Base-by-base conservation (phyloP, 2,888 invertebrate species). In the Ichneumoninae sp. region DNA sequence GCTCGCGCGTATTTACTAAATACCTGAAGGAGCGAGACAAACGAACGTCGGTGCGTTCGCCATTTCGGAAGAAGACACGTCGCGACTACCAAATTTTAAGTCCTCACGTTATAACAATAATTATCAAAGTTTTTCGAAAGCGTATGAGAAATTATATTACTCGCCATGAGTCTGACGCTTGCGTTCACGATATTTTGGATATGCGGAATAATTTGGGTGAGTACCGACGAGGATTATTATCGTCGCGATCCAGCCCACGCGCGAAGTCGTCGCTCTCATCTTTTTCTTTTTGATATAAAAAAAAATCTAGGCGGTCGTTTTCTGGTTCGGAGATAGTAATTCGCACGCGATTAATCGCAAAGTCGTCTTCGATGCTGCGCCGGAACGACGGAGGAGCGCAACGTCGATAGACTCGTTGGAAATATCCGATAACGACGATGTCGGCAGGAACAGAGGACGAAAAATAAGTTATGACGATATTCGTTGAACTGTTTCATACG, bases 41-140 rank as follows among this genome's bases (percentile, higher is more conserved):
- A 36, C 75, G 86, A 87, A 77, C 66, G 85, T 83, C 63, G 50
- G 47, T 13, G 68, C 75, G 68, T 85, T 81, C 54, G 83, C 50
- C 68, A 79, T 85, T 70, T 75, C 68, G 77, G 60, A 69, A 57
- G 78, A 82, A 73, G 78, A 63, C 44, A 36, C 33, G 74, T 75
- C 71, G 74, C 57, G 57, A 57, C 54, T 66, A 47, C 52, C 73
- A 71, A 86, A 85, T 84, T 86, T 78, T 78, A 16, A 81, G 85
- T 85, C 75, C 63, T 36, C 44, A 33, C 63, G 4, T 68, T 40
- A 44, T 52, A 81, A 74, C 63, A 54, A 54, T 70, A 47, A 87
- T 94, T 94, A 89, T 73, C 10, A 92, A 94, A 93, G 93, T 94
- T 90, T 90, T 93, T 91, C 83, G 90, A 87, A 86, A 93, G 89